A percentile compares a stretch with the other conserved stretches of the same genome.
phyloP scores from a whole-genome alignment of 2,888 invertebrate species.

The Pocota personata region DNA sequence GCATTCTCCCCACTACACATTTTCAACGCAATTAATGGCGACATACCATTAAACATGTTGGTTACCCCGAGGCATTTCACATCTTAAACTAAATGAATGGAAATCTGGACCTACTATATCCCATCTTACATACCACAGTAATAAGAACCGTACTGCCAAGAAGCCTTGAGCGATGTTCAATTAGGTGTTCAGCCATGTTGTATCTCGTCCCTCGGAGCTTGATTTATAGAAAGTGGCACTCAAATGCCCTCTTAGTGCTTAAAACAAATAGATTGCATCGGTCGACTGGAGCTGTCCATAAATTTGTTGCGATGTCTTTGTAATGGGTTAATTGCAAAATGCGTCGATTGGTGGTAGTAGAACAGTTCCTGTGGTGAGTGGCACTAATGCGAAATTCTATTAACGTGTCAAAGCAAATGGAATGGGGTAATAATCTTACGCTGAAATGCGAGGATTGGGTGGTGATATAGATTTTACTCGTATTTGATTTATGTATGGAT shows the following conservation, averaged over 20 bases:
- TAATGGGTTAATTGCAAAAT: not conserved
- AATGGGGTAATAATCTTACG: not conserved
- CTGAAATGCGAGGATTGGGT: not conserved
- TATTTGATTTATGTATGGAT: not conserved
- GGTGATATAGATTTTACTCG: not conserved
- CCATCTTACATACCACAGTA: not conserved
- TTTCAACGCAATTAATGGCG: constrained; percentile 9
- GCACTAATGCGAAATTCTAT: not conserved
- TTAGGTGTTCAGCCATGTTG: not conserved
- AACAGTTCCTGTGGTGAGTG: not conserved
- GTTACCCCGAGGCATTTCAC: not conserved
- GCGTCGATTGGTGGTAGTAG: not conserved
- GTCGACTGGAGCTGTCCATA: not conserved
- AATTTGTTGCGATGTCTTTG: not conserved
- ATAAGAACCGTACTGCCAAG: not conserved
- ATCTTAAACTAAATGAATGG: not conserved
- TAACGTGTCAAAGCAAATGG: not conserved
- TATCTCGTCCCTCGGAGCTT: not conserved
- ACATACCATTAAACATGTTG: constrained; percentile 15
- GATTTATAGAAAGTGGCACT: constrained; percentile 3
- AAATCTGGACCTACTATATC: not conserved
- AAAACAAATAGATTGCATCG: constrained; percentile 3
- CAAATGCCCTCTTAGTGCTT: not conserved
- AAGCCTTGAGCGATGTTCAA: constrained; percentile 1
- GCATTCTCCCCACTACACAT: not conserved